Conservation (phyloP, 1,140 invertebrate genomes). For the Drosophila rhopaloa region DNA sequence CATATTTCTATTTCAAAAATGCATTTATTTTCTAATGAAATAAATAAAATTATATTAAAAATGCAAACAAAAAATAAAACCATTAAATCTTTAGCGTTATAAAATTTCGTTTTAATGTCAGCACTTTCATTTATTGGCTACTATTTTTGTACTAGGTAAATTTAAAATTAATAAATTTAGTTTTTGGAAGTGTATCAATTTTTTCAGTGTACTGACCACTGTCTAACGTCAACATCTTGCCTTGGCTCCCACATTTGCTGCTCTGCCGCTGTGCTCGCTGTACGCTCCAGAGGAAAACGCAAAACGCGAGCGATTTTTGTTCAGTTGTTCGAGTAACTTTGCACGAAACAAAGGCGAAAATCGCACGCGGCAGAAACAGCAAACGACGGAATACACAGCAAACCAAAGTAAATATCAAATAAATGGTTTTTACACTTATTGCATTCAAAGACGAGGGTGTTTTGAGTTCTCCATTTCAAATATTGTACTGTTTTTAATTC, state of each 20-base stretch:
- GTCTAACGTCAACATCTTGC: constrained; percentile 35
- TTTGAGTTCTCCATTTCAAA: not conserved
- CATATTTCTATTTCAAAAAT: too few species aligned
- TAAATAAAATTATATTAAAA: too few species aligned
- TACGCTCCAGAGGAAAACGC: constrained; percentile 26
- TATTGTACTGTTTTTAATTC: not conserved
- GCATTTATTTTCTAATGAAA: too few species aligned
- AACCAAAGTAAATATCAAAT: constrained; percentile 61
- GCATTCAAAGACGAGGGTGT: not conserved
- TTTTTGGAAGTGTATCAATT: not conserved
- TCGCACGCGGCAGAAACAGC: constrained; percentile 41
- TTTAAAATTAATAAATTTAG: too few species aligned
- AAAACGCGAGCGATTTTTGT: constrained; percentile 37
- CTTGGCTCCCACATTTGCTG: constrained; percentile 30
- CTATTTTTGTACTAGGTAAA: too few species aligned
- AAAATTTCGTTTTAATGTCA: too few species aligned
- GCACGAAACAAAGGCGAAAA: constrained; percentile 54
- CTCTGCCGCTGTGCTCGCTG: constrained; percentile 5
- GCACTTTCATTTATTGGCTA: too few species aligned
- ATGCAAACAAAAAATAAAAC: too few species aligned
- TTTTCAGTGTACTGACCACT: constrained; percentile 12
- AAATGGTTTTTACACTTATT: constrained; percentile 14
- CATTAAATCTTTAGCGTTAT: too few species aligned
- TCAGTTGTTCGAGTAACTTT: constrained; percentile 76
- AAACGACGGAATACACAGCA: constrained; percentile 33